Conservation (phyloP, 2,888 invertebrate species). For the Leptinotarsa juncta region DNA sequence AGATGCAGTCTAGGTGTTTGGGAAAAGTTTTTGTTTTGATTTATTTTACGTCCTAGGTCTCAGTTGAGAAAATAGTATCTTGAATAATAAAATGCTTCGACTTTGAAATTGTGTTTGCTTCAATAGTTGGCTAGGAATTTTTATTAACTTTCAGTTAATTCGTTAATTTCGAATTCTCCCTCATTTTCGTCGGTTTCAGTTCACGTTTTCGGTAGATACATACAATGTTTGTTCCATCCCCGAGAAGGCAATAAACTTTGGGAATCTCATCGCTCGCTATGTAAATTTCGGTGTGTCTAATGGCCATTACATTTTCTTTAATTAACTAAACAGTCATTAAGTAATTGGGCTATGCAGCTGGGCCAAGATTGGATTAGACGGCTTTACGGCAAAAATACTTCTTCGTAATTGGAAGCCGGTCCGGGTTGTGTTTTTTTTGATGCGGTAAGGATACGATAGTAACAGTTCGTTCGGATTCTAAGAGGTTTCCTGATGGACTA, state of each 20-base stretch:
- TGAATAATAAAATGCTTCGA: no score
- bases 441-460: conserved; percentile 9
- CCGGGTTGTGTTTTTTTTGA: conserved; percentile 35
- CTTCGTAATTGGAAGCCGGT: conserved; percentile 45
- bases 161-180: neutral
- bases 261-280: conserved; percentile 51
- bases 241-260: conserved; percentile 23
- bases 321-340: conserved; percentile 60
- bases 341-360: conserved; percentile 55
- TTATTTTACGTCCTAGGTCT: no score
- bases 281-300: conserved; percentile 58
- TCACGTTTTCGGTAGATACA: conserved; percentile 1
- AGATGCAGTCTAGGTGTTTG: no score
- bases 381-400: conserved; percentile 40
- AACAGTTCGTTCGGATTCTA: conserved; percentile 1
- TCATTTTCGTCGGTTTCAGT: neutral
- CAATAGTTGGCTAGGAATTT: neutral
- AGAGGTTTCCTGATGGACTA: neutral
- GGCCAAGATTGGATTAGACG: conserved; percentile 49
- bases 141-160: neutral
- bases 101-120: no score
- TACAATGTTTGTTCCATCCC: conserved; percentile 4
- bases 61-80: no score
- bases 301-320: conserved; percentile 59
- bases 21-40: no score